Base-by-base conservation (phyloP, 2,888 invertebrate genomes). In the Yponomeuta cagnagella region DNA sequence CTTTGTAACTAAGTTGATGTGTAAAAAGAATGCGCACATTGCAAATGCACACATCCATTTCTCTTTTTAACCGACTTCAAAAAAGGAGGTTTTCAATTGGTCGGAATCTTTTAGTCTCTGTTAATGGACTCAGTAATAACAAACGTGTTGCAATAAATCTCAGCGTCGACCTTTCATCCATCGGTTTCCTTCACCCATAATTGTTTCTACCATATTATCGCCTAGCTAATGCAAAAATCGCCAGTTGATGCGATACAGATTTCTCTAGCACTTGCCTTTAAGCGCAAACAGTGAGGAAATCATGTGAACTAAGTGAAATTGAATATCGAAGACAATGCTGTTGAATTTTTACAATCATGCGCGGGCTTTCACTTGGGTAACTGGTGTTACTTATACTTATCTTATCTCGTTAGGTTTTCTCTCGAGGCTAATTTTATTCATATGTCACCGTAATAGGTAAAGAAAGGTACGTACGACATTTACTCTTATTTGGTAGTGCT, bases 281-380 rank as follows among this genome's bases (percentile, higher is more conserved):
- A 65, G 64, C 30, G 70, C 30, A 33, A 15, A 70, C 33, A 63
- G 48, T 23, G 71, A 82, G 81, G 81, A 87, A 87, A 88, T 86
- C 85, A 86, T 88, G 89, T 81, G 89, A 89, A 88, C 86, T 75
- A 77, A 86, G 87, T 84, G 87, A 88, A 87, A 89, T 85, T 85
- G 79, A 85, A 80, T 76, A 78, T 67, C 70, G 10, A 65, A 71
- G 84, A 87, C 89, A 89, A 89, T 89, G 82, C 80, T 76, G 74
- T 77, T 82, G 80, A 80, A 86, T 85, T 88, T 88, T 88, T 88
- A 83, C 87, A 81, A 78, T 78, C 75, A 74, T 77, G 78, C 78
- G 81, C 76, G 76, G 74, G 80, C 87, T 90, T 88, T 90, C 89
- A 79, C 90, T 81, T 70, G 73, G 72, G 73, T 77, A 77, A 79